These are phyloP conservation scores for Sthenelais limicola DNA, from an alignment of 2,888 invertebrate genomes.

Conservation along the genomic window DNA sequence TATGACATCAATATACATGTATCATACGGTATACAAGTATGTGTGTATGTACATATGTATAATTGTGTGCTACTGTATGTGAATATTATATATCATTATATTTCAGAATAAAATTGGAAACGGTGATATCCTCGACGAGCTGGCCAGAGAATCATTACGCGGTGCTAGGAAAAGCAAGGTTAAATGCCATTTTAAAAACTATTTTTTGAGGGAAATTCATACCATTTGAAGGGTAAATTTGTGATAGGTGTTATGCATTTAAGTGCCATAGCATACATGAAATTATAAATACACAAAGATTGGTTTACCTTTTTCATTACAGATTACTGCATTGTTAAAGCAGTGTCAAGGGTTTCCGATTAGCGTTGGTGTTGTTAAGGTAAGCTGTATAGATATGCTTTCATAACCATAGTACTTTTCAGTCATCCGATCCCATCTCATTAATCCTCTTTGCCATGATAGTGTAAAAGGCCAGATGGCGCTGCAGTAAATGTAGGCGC, in stretches of 20 bases:
- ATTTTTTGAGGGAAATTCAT: background rate
- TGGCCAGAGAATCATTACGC: slow-evolving; percentile 75
- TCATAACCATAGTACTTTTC: too few species aligned
- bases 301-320: slow-evolving; percentile 31
- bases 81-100: background rate
- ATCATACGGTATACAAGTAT: background rate
- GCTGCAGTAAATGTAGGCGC: too few species aligned
- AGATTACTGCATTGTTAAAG: slow-evolving; percentile 63
- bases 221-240: background rate
- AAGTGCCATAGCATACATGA: background rate
- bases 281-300: background rate
- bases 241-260: background rate
- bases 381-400: too few species aligned
- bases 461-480: too few species aligned
- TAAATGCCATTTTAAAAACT: slow-evolving; percentile 9
- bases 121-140: slow-evolving; percentile 79
- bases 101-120: slow-evolving; percentile 76
- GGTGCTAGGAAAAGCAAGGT: slow-evolving; percentile 62
- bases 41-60: background rate
- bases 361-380: slow-evolving; percentile 74
- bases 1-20: background rate
- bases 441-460: too few species aligned
- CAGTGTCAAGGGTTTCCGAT: slow-evolving; percentile 67
- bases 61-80: too few species aligned
- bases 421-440: too few species aligned